Evolutionary conservation across 2,113 vertebrate genomes (phyloP), one percentile per base, ranked within the genome.

Genomic region (Thinocorus orbignyianus): DNA sequence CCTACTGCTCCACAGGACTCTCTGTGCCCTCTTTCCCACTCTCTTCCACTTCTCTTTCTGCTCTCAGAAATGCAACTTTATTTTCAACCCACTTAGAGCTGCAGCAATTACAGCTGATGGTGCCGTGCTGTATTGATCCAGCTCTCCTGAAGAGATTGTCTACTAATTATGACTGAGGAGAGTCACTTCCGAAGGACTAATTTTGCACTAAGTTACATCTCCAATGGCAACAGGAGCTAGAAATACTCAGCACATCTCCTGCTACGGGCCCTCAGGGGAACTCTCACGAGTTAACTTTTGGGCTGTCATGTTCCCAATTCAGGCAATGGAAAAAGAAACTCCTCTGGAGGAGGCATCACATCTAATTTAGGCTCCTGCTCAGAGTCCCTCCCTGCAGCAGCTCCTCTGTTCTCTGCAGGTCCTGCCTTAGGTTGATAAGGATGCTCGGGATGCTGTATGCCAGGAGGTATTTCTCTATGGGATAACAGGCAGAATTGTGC

Each of bases 141-240:
- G 55, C 85, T 92, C 73, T 96, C 86, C 86, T 79, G 83, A 90
- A 90, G 23, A 90, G 41, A 86, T 76, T 14, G 4, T 54, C 91
- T 82, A 37, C 81, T 93, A 92, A 94, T 92, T 76, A 92, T 35
- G 81, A 88, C 44, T 81, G 86, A 96, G 86, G 9, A 92, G 72
- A 94, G 66, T 89, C 92, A 42, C 77, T 96, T 95, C 90, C 35
- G 13, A 93, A 93, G 54, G 77, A 88, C 54, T 84, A 33, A 92
- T 91, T 95, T 86, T 76, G 77, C 80, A 87, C 80, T 31, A 41
- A 91, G 74, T 52, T 83, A 33, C 88, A 90, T 92, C 92, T 93
- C 95, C 93, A 92, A 12, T 72, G 81, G 93, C 92, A 97, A 95
- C 81, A 76, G 31, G 28, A 92, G 77, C 78, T 93, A 52, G 46